These are phyloP conservation scores for Albula glossodonta DNA, from an alignment of 2,113 vertebrate genomes.

Conservation along the genomic window DNA sequence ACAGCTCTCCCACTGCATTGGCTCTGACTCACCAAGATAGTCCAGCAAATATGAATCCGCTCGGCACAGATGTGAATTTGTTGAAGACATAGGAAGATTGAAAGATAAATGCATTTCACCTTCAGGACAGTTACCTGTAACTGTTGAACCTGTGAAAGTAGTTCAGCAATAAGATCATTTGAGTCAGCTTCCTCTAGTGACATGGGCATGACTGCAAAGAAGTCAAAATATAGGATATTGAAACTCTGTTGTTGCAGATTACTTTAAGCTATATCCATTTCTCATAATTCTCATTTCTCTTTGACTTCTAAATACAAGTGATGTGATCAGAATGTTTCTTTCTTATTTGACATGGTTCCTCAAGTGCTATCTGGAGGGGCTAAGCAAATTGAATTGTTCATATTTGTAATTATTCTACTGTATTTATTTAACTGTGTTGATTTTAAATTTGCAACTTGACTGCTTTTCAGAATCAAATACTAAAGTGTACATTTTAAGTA, in stretches of 20 bases:
- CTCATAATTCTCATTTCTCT: too few relatives aligned
- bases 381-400: not conserved
- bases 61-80: slow-evolving; percentile 16
- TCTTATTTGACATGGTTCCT: not conserved
- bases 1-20: not conserved
- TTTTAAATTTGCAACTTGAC: not conserved
- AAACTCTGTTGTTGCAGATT: not conserved
- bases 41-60: not conserved
- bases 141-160: not conserved
- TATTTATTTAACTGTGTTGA: not conserved
- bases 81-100: too few relatives aligned
- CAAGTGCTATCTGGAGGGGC: not conserved
- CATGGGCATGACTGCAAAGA: not conserved
- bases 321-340: not conserved
- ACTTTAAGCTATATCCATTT: not conserved
- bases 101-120: slow-evolving; percentile 3
- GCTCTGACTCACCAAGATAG: slow-evolving; percentile 16
- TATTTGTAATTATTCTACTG: not conserved
- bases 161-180: not conserved
- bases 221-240: not conserved
- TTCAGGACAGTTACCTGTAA: not conserved
- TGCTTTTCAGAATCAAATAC: not conserved
- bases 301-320: too few relatives aligned
- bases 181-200: not conserved
- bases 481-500: not conserved